Evolutionary conservation across 2,888 invertebrate species (phyloP).

Genomic region (Cerastis leucographa): DNA sequence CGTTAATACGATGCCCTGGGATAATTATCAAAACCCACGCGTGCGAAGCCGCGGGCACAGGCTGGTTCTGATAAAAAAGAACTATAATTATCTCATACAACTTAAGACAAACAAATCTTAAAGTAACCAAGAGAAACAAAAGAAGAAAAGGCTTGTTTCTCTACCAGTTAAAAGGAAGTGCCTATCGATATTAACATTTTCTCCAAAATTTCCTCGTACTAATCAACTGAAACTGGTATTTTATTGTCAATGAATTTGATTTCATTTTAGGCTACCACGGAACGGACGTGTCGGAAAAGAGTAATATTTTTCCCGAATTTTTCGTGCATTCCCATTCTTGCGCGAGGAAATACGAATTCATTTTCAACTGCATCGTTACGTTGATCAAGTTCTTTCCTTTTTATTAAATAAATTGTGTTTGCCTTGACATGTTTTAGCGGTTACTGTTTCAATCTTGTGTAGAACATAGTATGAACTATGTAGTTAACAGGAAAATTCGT

Average conservation of each 20-base stretch:
- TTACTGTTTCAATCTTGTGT: constrained; percentile 5
- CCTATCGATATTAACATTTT: constrained; percentile 22
- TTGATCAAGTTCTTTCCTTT: not conserved
- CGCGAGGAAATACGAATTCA: constrained; percentile 13
- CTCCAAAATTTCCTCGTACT: constrained; percentile 14
- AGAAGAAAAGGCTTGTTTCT: constrained; percentile 7
- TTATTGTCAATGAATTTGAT: constrained; percentile 44
- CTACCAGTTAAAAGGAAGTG: constrained; percentile 18
- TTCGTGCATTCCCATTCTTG: constrained; percentile 29
- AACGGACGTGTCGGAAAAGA: constrained; percentile 19
- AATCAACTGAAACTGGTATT: constrained; percentile 44
- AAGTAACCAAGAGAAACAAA: not conserved
- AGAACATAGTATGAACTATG: not conserved
- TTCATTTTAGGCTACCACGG: constrained; percentile 41
- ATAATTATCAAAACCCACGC: no score
- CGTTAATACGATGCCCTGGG: no score
- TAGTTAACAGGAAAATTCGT: constrained; percentile 13
- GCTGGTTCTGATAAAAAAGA: not conserved
- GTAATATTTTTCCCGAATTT: constrained; percentile 22
- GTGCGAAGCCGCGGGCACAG: no score
- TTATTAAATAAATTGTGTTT: not conserved
- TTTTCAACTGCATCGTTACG: constrained; percentile 22
- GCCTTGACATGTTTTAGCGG: not conserved
- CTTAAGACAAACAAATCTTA: not conserved
- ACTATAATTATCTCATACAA: constrained; percentile 5